Base-by-base conservation (phyloP, 2,888 invertebrate genomes). In the Lepidonotus clava region DNA sequence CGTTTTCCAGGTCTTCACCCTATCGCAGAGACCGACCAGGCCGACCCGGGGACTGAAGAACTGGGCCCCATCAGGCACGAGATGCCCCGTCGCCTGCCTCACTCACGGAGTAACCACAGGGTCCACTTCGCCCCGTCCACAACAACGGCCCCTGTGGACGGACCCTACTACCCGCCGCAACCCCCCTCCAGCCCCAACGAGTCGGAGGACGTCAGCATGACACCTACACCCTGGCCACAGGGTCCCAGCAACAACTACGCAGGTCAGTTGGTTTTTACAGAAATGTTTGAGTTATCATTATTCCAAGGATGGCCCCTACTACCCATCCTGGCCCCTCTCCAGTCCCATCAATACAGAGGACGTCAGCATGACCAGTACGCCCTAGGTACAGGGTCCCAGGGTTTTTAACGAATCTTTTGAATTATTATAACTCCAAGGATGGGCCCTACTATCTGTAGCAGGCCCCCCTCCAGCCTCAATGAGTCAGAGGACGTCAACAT, bases 41-140 rank as follows among this genome's bases (percentile, higher is more conserved):
- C 38, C 1, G 38, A 8, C 36, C 8, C 8, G 46, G 46, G 18
- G 46, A 46, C 40, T 1, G 80, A 80, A 32, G 80, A 46, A 28
- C 24, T 46, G 76, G 46, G 24, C 80, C 41, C 80, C 46, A 46
- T 46, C 32, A 8, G 80, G 4, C 80, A 80, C 80, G 46, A 80
- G 80, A 41, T 80, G 80, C 80, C 80, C 4, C 41, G 41, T 14
- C 80, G 80, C 0, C 32, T 46, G 18, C 80, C 80, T 0, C 71
- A 71, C 71, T 36, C 38, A 14, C 34, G 71, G 21, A 76, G 34
- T n/a, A 80, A 41, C 34, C 80, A 46, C 51, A 21, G 46, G 46
- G 46, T 46, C 5, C 80, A 80, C 51, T 46, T 46, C 32, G 46
- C 80, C 1, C 80, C 80, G 46, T 8, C 66, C 18, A 8, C 46